Evolutionary conservation across 2,113 vertebrate genomes (phyloP).

Genomic region (Noctilio leporinus): DNA sequence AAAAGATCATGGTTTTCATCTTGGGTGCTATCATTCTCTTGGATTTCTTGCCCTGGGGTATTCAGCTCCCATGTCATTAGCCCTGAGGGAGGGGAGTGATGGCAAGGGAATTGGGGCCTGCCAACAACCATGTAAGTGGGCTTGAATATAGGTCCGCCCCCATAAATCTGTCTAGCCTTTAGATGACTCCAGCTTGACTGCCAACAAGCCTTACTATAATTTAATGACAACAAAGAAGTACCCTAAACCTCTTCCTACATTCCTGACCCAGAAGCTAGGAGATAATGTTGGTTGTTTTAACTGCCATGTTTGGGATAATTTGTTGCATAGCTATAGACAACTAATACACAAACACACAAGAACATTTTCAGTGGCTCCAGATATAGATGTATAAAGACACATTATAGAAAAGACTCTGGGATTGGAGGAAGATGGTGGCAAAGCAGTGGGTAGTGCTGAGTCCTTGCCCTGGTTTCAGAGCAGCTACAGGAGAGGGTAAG

Average conservation of each 20-base stretch:
- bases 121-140: fast-evolving
- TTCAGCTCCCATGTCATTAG: not conserved
- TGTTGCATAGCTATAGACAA: not conserved
- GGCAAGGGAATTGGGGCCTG: not conserved
- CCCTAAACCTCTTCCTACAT: not conserved
- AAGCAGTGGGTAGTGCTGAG: too few species aligned
- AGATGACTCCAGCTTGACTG: not conserved
- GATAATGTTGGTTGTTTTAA: not conserved
- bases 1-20: not conserved
- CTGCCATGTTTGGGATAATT: not conserved
- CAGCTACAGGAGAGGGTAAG: too few species aligned
- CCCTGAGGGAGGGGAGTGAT: not conserved
- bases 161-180: not conserved
- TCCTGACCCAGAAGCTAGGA: not conserved
- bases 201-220: too few species aligned
- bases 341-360: not conserved
- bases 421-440: too few species aligned
- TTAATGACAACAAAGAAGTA: not conserved
- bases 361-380: not conserved
- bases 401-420: too few species aligned
- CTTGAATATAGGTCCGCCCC: not conserved
- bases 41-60: not conserved
- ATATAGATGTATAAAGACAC: too few species aligned
- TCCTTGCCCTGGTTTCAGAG: too few species aligned
- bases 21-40: not conserved